phyloP scores from a whole-genome alignment of 2,888 invertebrate genomes.

The Polydrusus pterygomalis region DNA sequence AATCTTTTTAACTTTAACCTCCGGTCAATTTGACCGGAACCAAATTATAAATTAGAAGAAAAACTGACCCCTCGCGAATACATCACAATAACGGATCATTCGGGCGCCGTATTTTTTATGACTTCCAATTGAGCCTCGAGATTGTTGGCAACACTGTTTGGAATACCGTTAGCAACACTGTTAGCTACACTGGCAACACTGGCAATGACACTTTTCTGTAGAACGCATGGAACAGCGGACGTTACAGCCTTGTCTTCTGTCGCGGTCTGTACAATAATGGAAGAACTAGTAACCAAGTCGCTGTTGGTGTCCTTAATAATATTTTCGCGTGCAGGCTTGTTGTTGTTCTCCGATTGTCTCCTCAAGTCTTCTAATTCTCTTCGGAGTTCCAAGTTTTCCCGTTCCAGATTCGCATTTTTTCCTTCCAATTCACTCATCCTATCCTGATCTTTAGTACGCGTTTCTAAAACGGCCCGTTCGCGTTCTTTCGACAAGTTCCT shows the following conservation, averaged over 20 bases:
- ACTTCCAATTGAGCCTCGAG: constrained; percentile 60
- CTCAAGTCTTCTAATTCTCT: constrained; percentile 58
- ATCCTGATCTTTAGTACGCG: constrained; percentile 65
- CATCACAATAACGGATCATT: constrained; percentile 67
- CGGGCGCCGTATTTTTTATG: constrained; percentile 64
- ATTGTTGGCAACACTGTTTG: constrained; percentile 40
- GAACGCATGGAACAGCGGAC: constrained; percentile 39
- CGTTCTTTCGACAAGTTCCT: constrained; percentile 66
- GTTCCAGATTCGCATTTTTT: constrained; percentile 62
- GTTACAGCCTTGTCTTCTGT: constrained; percentile 25
- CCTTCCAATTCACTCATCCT: constrained; percentile 66
- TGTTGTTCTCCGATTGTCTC: constrained; percentile 55
- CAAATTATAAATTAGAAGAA: constrained; percentile 31
- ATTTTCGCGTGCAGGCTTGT: constrained; percentile 28
- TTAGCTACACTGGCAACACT: constrained; percentile 55
- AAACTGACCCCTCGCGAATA: constrained; percentile 52
- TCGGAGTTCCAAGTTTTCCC: constrained; percentile 62
- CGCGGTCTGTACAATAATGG: constrained; percentile 59
- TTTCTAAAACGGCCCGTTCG: constrained; percentile 64
- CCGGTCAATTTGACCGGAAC: constrained; percentile 13
- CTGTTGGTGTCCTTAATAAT: constrained; percentile 43
- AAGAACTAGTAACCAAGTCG: constrained; percentile 61
- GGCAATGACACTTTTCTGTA: constrained; percentile 59
- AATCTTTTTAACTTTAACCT: not conserved
- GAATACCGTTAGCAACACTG: constrained; percentile 38